These are phyloP conservation scores for Zygaena filipendulae DNA, from an alignment of 2,888 invertebrate genomes.

Conservation along the genomic window DNA sequence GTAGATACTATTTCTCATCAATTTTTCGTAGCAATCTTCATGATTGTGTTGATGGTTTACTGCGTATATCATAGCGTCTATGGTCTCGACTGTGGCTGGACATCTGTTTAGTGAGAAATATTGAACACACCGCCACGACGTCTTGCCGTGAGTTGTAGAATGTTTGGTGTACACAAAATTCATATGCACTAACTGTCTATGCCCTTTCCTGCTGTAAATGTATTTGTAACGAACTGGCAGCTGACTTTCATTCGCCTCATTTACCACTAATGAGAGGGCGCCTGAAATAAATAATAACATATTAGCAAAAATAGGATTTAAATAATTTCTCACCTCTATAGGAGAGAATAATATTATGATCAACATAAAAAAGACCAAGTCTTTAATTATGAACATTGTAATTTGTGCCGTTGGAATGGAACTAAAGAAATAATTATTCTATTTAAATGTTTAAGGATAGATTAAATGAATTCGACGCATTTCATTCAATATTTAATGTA, in stretches of 20 bases:
- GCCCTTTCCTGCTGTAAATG: constrained; percentile 63
- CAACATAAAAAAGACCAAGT: too few species aligned
- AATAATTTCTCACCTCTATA: too few species aligned
- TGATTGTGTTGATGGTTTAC: constrained; percentile 62
- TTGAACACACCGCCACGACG: constrained; percentile 63
- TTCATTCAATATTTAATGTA: too few species aligned
- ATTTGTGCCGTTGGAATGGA: too few species aligned
- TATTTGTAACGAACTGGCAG: constrained; percentile 57
- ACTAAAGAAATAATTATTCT: too few species aligned
- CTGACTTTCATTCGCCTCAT: constrained; percentile 43
- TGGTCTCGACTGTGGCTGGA: constrained; percentile 61
- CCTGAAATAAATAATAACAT: constrained; percentile 34
- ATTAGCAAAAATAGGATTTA: constrained; percentile 5
- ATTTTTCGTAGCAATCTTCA: constrained; percentile 57
- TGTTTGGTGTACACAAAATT: constrained; percentile 66
- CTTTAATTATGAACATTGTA: too few species aligned
- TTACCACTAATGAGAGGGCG: constrained; percentile 55
- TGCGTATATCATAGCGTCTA: constrained; percentile 58
- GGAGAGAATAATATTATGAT: too few species aligned
- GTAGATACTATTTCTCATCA: constrained; percentile 55
- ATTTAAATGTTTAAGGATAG: too few species aligned
- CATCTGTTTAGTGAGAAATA: constrained; percentile 63
- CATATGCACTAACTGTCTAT: constrained; percentile 63
- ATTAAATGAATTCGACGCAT: too few species aligned
- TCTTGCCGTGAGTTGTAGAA: constrained; percentile 62